Evolutionary conservation across 2,797 vertebrate genomes (phyloP).

Genomic region (Alosa sapidissima): DNA sequence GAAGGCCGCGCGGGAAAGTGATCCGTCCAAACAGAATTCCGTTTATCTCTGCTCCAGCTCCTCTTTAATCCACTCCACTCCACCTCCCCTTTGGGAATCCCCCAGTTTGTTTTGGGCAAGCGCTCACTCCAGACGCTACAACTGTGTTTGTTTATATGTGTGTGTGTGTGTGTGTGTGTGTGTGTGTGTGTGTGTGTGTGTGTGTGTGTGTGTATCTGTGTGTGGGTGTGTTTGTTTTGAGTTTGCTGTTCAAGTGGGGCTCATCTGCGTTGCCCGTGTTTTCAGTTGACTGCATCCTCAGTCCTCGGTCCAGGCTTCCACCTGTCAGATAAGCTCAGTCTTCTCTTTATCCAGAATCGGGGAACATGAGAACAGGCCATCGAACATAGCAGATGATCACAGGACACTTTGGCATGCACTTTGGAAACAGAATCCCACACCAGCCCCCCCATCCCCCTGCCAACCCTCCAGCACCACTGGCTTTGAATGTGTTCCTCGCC

Average conservation of each 20-base stretch:
- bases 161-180: neutral
- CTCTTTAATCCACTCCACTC: neutral
- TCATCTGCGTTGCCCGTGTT: no score
- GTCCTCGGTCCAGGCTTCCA: neutral
- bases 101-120: neutral
- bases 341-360: neutral
- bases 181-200: neutral
- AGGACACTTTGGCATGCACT: neutral
- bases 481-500: neutral
- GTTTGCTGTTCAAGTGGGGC: neutral
- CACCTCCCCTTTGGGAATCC: neutral
- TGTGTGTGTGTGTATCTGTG: neutral
- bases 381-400: conserved; percentile 29
- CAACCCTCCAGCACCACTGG: neutral
- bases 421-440: neutral
- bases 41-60: conserved; percentile 2
- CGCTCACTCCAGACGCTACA: neutral
- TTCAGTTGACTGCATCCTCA: neutral
- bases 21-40: neutral
- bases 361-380: neutral
- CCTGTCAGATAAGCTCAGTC: neutral
- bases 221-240: neutral
- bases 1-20: neutral
- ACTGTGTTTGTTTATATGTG: neutral
- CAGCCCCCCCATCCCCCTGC: neutral